Evolutionary conservation across 1,140 invertebrate species (phyloP).

Genomic region (Cyphomyrmex costatus): DNA sequence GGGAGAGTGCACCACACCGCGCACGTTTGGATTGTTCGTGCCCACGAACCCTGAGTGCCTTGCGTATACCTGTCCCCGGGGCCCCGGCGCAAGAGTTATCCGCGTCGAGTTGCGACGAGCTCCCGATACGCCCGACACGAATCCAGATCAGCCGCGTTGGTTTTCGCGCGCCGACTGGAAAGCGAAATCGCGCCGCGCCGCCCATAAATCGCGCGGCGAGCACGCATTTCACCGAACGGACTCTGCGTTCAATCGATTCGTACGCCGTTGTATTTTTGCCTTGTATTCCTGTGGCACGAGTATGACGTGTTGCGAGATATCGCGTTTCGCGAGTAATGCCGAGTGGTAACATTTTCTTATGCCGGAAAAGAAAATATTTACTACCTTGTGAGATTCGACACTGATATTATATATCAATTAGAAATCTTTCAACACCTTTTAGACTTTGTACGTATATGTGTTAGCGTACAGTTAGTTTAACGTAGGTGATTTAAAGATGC

Average conservation of each 20-base stretch:
- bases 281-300: not conserved
- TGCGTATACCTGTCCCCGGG: slow-evolving; percentile 55
- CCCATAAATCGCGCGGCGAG: slow-evolving; percentile 47
- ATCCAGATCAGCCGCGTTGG: slow-evolving; percentile 65
- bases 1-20: slow-evolving; percentile 48
- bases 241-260: slow-evolving; percentile 15
- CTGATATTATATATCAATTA: not conserved
- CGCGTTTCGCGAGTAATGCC: slow-evolving; percentile 3
- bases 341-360: not conserved
- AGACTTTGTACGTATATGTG: not conserved
- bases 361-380: not conserved
- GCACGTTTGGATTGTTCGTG: slow-evolving; percentile 73
- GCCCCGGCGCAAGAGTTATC: slow-evolving; percentile 71
- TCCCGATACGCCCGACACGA: slow-evolving; percentile 70
- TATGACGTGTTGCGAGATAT: slow-evolving; percentile 31
- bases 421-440: not conserved
- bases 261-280: slow-evolving; percentile 14
- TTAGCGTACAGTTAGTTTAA: too few relatives aligned
- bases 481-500: too few relatives aligned
- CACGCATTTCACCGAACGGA: slow-evolving; percentile 25
- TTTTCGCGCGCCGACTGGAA: slow-evolving; percentile 61
- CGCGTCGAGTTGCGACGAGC: slow-evolving; percentile 67
- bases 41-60: slow-evolving; percentile 54
- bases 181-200: slow-evolving; percentile 38
- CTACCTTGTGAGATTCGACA: not conserved